Evolutionary conservation across 92 coral and sea anemone species (phyloP).

Genomic region (Paragorgia papillata): DNA sequence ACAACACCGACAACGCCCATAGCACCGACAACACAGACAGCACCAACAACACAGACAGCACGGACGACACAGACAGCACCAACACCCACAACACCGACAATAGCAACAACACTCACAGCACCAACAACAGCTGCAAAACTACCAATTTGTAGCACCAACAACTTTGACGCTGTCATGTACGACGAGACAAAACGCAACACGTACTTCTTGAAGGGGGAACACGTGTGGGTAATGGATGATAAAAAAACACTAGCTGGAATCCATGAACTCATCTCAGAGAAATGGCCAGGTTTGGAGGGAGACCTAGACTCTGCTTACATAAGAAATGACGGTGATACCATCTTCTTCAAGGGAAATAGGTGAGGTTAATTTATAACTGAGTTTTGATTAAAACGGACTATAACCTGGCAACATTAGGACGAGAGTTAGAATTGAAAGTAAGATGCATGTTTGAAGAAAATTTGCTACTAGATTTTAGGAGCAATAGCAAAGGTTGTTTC

Average conservation of each 20-base stretch:
- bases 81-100: neutral
- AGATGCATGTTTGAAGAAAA: no score
- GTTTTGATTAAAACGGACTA: no score
- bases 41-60: no score
- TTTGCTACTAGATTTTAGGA: no score
- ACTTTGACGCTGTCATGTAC: slow-evolving; percentile 71
- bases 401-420: no score
- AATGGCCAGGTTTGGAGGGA: slow-evolving; percentile 77
- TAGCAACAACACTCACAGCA: neutral
- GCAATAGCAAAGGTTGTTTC: no score
- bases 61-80: no score
- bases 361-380: no score
- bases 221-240: slow-evolving; percentile 67
- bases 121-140: neutral
- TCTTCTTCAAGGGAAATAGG: slow-evolving; percentile 81
- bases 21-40: no score
- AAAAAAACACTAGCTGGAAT: neutral
- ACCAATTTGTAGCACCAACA: neutral
- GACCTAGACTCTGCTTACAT: slow-evolving; percentile 84
- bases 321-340: slow-evolving; percentile 67
- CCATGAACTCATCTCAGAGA: slow-evolving; percentile 47
- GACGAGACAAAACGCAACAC: slow-evolving; percentile 62
- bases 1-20: neutral
- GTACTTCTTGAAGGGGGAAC: slow-evolving; percentile 79
- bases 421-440: no score